phyloP scores from a whole-genome alignment of 1,140 invertebrate species.

The Drosophila repleta region DNA sequence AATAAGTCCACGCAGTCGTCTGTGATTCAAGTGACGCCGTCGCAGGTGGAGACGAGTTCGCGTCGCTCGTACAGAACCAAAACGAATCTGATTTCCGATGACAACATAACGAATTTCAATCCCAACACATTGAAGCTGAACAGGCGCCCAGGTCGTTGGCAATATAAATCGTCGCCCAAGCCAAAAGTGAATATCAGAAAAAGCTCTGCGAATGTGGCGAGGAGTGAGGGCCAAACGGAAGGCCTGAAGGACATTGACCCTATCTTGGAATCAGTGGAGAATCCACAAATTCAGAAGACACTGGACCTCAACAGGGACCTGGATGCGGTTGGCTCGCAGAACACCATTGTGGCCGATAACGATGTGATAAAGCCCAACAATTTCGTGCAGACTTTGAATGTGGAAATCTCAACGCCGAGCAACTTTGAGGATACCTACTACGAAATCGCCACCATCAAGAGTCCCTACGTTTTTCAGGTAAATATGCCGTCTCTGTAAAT shows the following conservation, averaged over 20 bases:
- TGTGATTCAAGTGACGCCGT: conserved; percentile 70
- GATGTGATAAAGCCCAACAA: conserved; percentile 85
- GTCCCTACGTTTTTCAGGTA: conserved; percentile 94
- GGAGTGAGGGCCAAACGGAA: conserved; percentile 34
- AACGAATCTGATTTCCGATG: conserved; percentile 85
- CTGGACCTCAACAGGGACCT: conserved; percentile 85
- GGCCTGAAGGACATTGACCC: conserved; percentile 33
- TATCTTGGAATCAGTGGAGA: conserved; percentile 35
- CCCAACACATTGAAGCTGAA: conserved; percentile 91
- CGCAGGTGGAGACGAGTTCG: conserved; percentile 79
- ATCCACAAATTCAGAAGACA: conserved; percentile 33
- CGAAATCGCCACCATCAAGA: conserved; percentile 94
- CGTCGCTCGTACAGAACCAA: conserved; percentile 87
- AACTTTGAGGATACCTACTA: conserved; percentile 93
- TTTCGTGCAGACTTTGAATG: conserved; percentile 90
- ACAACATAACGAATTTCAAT: conserved; percentile 85
- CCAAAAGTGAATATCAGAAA: conserved; percentile 92
- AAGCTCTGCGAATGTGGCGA: conserved; percentile 64
- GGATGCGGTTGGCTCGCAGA: conserved; percentile 88
- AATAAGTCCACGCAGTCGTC: conserved; percentile 81
- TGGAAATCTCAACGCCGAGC: conserved; percentile 93
- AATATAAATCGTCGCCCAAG: conserved; percentile 94
- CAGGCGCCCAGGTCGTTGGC: conserved; percentile 91
- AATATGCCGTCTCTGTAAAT: conserved; percentile 4
- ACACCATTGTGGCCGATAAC: conserved; percentile 86